These are phyloP conservation scores for Microtus pennsylvanicus DNA, from an alignment of 2,113 vertebrate genomes.

Conservation along the genomic window DNA sequence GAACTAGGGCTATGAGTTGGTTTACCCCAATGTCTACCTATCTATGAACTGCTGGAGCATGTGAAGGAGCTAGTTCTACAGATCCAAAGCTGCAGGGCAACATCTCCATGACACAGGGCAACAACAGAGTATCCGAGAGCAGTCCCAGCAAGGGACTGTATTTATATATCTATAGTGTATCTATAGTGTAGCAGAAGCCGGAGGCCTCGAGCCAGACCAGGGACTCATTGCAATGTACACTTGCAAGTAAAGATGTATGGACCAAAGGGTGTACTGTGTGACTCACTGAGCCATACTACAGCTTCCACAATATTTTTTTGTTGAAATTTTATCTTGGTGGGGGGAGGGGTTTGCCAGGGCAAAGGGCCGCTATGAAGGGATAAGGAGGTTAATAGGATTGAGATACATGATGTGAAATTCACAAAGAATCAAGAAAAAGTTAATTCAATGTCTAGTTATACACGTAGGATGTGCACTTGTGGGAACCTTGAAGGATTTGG, in stretches of 20 bases:
- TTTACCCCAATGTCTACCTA: background rate
- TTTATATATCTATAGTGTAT: background rate
- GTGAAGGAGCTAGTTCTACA: background rate
- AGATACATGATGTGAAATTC: background rate
- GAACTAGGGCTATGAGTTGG: background rate
- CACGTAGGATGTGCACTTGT: background rate
- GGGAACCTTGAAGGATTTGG: background rate
- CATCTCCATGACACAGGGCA: background rate
- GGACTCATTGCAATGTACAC: background rate
- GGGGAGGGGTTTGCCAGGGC: background rate
- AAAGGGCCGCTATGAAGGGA: background rate
- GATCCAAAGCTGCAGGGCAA: background rate
- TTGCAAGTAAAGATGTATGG: background rate
- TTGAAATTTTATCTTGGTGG: background rate
- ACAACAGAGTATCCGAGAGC: background rate
- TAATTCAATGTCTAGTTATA: background rate
- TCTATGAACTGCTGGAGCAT: background rate
- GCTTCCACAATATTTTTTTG: background rate
- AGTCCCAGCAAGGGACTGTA: background rate
- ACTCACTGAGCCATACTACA: background rate
- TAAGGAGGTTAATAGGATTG: background rate
- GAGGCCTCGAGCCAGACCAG: background rate
- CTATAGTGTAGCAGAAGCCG: background rate
- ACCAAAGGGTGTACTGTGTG: background rate
- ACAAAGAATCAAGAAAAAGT: background rate